A percentile compares a stretch with the other conserved stretches of the same genome.
Conservation (phyloP, 1,140 invertebrate genomes). For the Tribolium madens region DNA sequence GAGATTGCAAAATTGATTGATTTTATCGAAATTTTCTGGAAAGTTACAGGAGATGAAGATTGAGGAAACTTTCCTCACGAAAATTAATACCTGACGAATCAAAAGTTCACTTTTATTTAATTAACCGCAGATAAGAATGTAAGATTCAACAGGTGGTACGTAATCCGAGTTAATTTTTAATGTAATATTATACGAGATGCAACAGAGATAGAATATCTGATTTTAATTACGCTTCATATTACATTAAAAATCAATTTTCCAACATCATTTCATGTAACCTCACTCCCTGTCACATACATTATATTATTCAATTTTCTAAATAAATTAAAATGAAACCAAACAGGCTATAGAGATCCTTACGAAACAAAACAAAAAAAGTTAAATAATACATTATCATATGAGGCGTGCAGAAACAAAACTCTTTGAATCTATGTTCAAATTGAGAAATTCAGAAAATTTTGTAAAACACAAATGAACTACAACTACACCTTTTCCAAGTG, state of each 20-base stretch:
- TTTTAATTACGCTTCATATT: not conserved
- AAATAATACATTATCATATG: too few relatives aligned
- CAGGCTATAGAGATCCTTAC: too few relatives aligned
- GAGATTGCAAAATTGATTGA: not conserved
- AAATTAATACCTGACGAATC: not conserved
- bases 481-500: too few relatives aligned
- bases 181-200: not conserved
- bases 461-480: too few relatives aligned
- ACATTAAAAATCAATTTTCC: not conserved
- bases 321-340: not conserved
- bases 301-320: not conserved
- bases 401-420: too few relatives aligned
- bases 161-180: not conserved
- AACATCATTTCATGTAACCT: constrained; percentile 20
- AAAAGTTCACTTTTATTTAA: not conserved
- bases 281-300: not conserved
- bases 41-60: not conserved
- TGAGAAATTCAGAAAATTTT: too few relatives aligned
- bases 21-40: not conserved
- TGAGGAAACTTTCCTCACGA: not conserved
- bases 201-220: not conserved
- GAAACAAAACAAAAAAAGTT: too few relatives aligned
- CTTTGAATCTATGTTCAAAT: too few relatives aligned
- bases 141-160: not conserved
- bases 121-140: not conserved